Percentiles rank a stretch among this genome's conserved stretches.
Evolutionary conservation across 2,797 vertebrate genomes (phyloP).

Genomic region (Sebastes goodei): DNA sequence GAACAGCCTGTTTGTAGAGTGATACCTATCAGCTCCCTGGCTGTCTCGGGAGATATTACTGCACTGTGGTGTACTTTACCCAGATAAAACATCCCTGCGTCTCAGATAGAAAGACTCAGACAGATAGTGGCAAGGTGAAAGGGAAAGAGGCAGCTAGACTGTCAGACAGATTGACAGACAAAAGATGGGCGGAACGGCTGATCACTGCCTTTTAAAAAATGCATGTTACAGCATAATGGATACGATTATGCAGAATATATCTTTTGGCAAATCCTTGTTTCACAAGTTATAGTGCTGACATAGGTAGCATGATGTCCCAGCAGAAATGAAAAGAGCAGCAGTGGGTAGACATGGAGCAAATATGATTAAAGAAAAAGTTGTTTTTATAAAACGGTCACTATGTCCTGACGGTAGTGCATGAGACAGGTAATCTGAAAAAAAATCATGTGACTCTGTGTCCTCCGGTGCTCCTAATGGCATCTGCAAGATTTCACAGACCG

Average conservation of each 20-base stretch:
- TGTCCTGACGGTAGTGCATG: too few species aligned
- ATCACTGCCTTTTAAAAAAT: slow-evolving; percentile 44
- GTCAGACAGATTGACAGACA: slow-evolving; percentile 56
- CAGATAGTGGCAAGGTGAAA: slow-evolving; percentile 77
- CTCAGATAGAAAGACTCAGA: slow-evolving; percentile 66
- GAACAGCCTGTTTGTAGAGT: slow-evolving; percentile 78
- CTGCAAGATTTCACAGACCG: too few species aligned
- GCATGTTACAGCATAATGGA: slow-evolving; percentile 16
- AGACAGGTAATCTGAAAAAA: too few species aligned
- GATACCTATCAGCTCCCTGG: slow-evolving; percentile 78
- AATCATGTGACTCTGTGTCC: too few species aligned
- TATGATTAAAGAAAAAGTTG: too few species aligned
- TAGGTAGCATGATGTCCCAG: not conserved
- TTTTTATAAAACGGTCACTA: too few species aligned
- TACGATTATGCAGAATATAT: slow-evolving; percentile 7
- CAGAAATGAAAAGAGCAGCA: not conserved
- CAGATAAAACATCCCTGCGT: slow-evolving; percentile 72
- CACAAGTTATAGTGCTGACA: not conserved
- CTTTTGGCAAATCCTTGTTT: not conserved
- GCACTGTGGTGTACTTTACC: slow-evolving; percentile 76
- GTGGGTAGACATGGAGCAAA: too few species aligned
- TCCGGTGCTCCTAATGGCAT: too few species aligned
- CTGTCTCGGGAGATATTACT: slow-evolving; percentile 78
- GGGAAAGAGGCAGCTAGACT: slow-evolving; percentile 49
- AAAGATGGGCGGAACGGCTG: slow-evolving; percentile 40